These are phyloP conservation scores for Cephalopterus ornatus DNA, from an alignment of 2,113 vertebrate genomes.

Conservation along the genomic window DNA sequence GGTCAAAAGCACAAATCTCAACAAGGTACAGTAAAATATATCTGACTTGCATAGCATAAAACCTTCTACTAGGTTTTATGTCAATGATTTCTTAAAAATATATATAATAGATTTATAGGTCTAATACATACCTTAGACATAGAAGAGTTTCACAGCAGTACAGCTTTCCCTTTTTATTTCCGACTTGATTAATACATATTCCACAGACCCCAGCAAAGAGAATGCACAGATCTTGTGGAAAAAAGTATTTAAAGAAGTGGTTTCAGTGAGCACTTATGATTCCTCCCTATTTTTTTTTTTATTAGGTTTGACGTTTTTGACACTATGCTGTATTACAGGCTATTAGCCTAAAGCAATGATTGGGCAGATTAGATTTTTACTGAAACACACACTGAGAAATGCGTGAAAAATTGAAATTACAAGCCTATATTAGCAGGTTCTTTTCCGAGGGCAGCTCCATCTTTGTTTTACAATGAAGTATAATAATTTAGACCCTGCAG, in stretches of 20 bases:
- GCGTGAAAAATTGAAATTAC: background rate
- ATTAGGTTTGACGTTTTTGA: conserved; percentile 20
- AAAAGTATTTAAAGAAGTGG: background rate
- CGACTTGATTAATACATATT: background rate
- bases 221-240: background rate
- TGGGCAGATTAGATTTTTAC: conserved; percentile 11
- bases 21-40: background rate
- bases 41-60: background rate
- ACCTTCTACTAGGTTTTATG: background rate
- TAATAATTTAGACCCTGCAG: background rate
- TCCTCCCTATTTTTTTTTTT: background rate
- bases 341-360: conserved; percentile 29
- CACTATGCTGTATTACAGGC: background rate
- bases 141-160: background rate
- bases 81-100: background rate
- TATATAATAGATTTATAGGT: background rate
- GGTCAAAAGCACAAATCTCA: background rate
- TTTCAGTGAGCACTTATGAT: background rate
- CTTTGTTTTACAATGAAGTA: background rate
- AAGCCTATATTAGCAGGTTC: background rate
- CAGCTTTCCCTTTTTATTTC: background rate
- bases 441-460: background rate
- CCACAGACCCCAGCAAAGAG: background rate
- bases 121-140: background rate
- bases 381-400: conserved; percentile 16